Evolutionary conservation across 1,140 invertebrate species (phyloP).

Genomic region (Macrostomum lignano): DNA sequence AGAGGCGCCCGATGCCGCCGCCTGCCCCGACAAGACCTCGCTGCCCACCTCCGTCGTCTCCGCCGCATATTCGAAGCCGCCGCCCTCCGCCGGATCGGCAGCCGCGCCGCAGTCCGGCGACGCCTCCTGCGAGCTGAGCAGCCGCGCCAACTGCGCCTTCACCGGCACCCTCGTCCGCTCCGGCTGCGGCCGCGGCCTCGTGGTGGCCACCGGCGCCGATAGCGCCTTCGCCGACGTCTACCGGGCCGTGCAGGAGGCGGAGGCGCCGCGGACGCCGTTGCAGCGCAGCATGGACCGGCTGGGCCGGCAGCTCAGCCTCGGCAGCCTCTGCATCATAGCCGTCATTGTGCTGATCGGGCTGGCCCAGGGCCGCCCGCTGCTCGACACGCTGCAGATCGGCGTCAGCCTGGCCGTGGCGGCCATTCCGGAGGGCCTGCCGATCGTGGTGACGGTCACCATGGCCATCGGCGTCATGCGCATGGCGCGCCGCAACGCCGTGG

Average conservation of each 20-base stretch:
- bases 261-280: constrained; percentile 55
- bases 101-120: too few species aligned
- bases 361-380: constrained; percentile 46
- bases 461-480: constrained; percentile 92
- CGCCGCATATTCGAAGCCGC: too few species aligned
- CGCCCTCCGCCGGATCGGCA: too few species aligned
- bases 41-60: too few species aligned
- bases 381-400: constrained; percentile 97
- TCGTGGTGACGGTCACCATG: constrained; percentile 91
- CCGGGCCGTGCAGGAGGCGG: constrained; percentile 93
- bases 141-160: constrained; percentile 65
- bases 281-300: constrained; percentile 90
- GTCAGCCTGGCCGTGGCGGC: constrained; percentile 93
- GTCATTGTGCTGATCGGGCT: constrained; percentile 66
- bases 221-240: constrained; percentile 95
- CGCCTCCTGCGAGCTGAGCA: too few species aligned
- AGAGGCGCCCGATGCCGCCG: too few species aligned
- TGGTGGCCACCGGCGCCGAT: constrained; percentile 74
- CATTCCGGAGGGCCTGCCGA: constrained; percentile 89
- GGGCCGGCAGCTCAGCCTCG: constrained; percentile 76
- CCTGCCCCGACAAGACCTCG: too few species aligned
- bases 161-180: constrained; percentile 88
- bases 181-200: constrained; percentile 88
- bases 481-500: constrained; percentile 83
- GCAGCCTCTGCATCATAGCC: constrained; percentile 85